Evolutionary conservation across 2,113 vertebrate genomes (phyloP).

Genomic region (Haliaeetus leucogaster): DNA sequence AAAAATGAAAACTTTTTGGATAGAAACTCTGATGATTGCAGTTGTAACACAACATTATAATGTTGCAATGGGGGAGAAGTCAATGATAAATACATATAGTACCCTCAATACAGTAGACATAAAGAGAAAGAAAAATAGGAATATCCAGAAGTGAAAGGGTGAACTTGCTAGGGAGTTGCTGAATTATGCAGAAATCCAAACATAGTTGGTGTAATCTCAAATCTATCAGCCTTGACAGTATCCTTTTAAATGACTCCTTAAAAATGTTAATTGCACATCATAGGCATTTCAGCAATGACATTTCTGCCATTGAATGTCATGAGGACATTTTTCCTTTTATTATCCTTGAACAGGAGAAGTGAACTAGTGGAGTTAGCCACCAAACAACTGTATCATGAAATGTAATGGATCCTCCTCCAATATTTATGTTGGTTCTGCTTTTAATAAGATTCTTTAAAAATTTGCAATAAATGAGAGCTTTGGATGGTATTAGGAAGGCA

Average conservation of each 20-base stretch:
- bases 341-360: not conserved
- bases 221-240: conserved; percentile 44
- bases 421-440: not conserved
- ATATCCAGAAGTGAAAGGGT: not conserved
- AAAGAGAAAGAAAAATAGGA: not conserved
- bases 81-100: not conserved
- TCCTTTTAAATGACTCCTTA: conserved; percentile 49
- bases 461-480: not conserved
- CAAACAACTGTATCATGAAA: not conserved
- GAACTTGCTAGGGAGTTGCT: not conserved
- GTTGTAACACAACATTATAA: fast-evolving
- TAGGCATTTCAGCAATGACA: conserved; percentile 42
- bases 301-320: conserved; percentile 48
- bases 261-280: conserved; percentile 65
- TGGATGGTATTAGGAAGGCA: not conserved
- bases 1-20: not conserved
- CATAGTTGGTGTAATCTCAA: not conserved
- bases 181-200: conserved; percentile 33
- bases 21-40: not conserved
- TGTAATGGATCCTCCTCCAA: not conserved
- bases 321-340: conserved; percentile 46
- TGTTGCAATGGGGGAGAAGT: not conserved
- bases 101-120: not conserved
- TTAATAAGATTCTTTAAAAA: not conserved
- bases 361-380: not conserved